phyloP scores from a whole-genome alignment of 1,140 invertebrate genomes.

The Bombus confusus region DNA sequence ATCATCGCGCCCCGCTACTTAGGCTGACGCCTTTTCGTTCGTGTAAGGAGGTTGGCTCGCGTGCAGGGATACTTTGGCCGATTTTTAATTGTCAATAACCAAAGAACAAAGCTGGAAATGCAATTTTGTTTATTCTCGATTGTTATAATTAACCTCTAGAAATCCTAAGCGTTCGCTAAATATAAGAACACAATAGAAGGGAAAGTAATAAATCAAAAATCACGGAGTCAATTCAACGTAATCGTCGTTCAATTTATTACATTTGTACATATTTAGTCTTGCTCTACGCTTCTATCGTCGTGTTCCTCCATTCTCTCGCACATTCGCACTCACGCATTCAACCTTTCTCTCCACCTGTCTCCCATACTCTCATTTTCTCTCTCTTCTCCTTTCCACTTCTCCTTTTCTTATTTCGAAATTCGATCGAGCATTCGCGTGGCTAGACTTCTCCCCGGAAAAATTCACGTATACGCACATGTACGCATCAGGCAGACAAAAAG shows the following conservation, averaged over 20 bases:
- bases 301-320: constrained; percentile 23
- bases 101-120: too few relatives aligned
- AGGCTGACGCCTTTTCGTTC: too few relatives aligned
- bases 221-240: constrained; percentile 68
- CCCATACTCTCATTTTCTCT: not conserved
- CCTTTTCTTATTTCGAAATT: not conserved
- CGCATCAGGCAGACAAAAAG: constrained; percentile 59
- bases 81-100: too few relatives aligned
- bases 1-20: too few relatives aligned
- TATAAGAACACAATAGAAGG: too few relatives aligned
- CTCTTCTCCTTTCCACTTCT: not conserved
- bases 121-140: too few relatives aligned
- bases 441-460: constrained; percentile 7
- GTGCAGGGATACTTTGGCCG: too few relatives aligned
- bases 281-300: constrained; percentile 52
- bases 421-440: constrained; percentile 8
- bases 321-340: constrained; percentile 16
- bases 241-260: constrained; percentile 79
- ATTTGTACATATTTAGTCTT: constrained; percentile 76
- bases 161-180: too few relatives aligned
- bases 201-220: constrained; percentile 23
- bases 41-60: too few relatives aligned
- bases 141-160: too few relatives aligned
- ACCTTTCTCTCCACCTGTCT: not conserved
- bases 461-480: constrained; percentile 33